Conservation (phyloP, 2,113 vertebrate species). For the Pomatorhinus ruficollis region DNA sequence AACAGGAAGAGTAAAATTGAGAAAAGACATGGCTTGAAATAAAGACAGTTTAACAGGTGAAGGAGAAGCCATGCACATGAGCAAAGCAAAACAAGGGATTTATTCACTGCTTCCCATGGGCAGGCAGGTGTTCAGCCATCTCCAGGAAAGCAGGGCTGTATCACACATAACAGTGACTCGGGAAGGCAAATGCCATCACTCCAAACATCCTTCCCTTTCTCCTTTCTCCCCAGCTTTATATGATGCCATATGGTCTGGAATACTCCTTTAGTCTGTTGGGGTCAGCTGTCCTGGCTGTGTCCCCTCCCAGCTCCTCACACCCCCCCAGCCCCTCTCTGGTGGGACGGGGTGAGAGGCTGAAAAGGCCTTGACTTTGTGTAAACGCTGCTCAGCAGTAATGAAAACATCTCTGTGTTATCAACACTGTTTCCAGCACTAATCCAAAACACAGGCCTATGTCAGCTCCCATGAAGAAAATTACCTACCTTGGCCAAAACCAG, state of each 20-base stretch:
- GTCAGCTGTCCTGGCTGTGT: neutral
- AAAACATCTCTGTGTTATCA: neutral
- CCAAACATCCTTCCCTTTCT: neutral
- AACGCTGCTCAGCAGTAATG: neutral
- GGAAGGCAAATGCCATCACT: neutral
- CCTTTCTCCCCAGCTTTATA: neutral
- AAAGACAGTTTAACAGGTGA: neutral
- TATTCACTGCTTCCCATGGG: neutral
- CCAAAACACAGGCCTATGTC: neutral
- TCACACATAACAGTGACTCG: neutral
- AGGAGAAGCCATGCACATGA: fast-evolving
- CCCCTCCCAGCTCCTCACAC: neutral
- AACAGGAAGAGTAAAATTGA: neutral
- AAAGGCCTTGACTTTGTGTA: neutral
- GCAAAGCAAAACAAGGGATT: neutral
- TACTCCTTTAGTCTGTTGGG: neutral
- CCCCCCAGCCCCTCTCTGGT: neutral
- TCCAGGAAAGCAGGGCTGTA: neutral
- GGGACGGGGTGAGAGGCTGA: neutral
- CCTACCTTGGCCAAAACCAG: neutral
- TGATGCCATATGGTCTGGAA: neutral
- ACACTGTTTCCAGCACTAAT: neutral
- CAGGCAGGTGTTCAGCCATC: neutral
- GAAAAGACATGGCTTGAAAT: neutral
- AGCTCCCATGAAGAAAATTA: neutral